Conservation (phyloP, 2,797 vertebrate genomes). For the Acipenser oxyrinchus region DNA sequence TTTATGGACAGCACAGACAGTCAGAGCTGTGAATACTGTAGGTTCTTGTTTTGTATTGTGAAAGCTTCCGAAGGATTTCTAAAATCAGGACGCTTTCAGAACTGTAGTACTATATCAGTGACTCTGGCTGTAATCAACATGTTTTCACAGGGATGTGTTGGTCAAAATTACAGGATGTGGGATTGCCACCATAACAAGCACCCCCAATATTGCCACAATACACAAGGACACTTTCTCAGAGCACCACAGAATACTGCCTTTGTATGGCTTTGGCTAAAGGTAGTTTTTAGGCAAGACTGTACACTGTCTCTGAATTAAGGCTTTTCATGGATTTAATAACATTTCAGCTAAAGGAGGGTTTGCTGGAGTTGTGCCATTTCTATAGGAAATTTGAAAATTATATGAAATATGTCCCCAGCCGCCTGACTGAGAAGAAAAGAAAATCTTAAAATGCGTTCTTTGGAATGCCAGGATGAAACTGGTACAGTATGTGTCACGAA, state of each 20-base stretch:
- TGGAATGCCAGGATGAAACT: too few species aligned
- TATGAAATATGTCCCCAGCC: constrained; percentile 23
- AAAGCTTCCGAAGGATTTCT: too few species aligned
- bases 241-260: constrained; percentile 27
- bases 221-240: constrained; percentile 29
- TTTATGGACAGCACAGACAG: too few species aligned
- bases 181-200: constrained; percentile 15
- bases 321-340: constrained; percentile 37
- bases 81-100: too few species aligned
- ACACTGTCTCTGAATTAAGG: constrained; percentile 26
- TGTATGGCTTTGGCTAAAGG: constrained; percentile 21
- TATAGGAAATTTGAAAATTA: constrained; percentile 22
- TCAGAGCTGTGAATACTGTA: too few species aligned
- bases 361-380: constrained; percentile 24
- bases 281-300: constrained; percentile 23
- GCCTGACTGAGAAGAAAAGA: not conserved
- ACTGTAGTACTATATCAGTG: too few species aligned
- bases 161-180: constrained; percentile 19
- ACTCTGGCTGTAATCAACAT: not conserved
- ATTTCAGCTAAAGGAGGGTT: constrained; percentile 20
- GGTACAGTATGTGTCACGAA: too few species aligned
- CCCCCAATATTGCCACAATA: constrained; percentile 13
- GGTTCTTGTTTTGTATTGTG: too few species aligned
- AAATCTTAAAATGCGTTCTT: too few species aligned
- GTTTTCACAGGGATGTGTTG: not conserved